Conservation (phyloP, 2,113 vertebrate genomes). For the Trochalopteron elliotii region DNA sequence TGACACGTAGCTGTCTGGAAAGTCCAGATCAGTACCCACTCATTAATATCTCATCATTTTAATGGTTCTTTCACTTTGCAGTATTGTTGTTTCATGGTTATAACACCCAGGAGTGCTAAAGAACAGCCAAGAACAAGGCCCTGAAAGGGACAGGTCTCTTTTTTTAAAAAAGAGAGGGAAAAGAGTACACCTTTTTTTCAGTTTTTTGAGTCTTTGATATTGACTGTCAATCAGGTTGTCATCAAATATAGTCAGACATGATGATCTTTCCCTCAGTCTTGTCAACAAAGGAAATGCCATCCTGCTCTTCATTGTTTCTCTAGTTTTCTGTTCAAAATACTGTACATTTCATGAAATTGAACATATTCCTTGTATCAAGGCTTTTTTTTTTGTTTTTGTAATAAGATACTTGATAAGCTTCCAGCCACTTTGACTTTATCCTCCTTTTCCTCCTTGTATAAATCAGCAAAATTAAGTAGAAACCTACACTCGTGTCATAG, state of each 20-base stretch:
- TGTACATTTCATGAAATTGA: not conserved
- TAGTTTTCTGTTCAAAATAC: not conserved
- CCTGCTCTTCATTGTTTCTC: not conserved
- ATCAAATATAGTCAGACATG: not conserved
- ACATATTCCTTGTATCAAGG: not conserved
- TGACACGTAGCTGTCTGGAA: not conserved
- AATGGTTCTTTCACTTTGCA: not conserved
- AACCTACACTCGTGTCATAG: not conserved
- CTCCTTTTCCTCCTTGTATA: not conserved
- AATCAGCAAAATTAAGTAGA: not conserved
- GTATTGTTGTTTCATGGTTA: not conserved
- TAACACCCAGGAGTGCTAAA: not conserved
- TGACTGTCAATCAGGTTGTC: not conserved
- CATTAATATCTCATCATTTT: not conserved
- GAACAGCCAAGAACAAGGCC: not conserved
- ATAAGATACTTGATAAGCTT: not conserved
- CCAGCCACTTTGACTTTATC: not conserved
- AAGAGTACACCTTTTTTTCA: rapidly evolving
- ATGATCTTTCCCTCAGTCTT: not conserved
- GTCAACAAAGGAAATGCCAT: not conserved
- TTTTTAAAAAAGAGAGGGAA: not conserved
- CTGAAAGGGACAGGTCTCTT: not conserved
- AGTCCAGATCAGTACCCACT: not conserved
- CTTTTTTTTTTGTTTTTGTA: not conserved
- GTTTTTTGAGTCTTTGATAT: not conserved